phyloP scores from a whole-genome alignment of 2,888 invertebrate genomes.

The Tipula helvola region DNA sequence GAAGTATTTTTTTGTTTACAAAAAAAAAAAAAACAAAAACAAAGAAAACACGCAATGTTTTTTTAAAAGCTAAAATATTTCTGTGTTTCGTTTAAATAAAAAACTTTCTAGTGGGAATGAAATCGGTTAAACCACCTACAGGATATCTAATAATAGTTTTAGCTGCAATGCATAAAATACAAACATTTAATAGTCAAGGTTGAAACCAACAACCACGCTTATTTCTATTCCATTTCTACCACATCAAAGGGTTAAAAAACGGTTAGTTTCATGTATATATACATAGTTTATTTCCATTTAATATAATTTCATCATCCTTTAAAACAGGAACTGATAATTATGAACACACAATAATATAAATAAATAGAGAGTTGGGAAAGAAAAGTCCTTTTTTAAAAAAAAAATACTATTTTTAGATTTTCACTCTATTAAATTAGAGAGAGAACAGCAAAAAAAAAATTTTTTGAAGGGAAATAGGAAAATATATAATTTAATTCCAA shows the following conservation, averaged over 20 bases:
- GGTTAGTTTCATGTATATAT: background rate
- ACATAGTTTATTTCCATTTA: background rate
- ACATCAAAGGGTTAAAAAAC: background rate
- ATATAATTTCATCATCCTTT: background rate
- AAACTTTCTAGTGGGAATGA: background rate
- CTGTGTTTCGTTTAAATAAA: too few species aligned
- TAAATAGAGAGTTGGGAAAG: background rate
- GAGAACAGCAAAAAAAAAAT: background rate
- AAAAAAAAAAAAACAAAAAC: too few species aligned
- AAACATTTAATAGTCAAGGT: background rate
- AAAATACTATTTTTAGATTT: background rate
- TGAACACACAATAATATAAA: background rate
- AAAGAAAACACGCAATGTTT: too few species aligned
- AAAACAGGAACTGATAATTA: conserved; percentile 4
- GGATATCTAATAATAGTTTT: background rate
- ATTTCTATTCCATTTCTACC: background rate
- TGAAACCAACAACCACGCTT: background rate
- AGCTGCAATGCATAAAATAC: background rate
- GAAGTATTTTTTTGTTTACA: too few species aligned
- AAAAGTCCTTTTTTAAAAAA: background rate
- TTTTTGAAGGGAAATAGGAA: background rate
- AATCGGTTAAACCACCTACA: background rate
- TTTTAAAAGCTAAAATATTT: too few species aligned
- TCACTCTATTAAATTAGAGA: background rate
- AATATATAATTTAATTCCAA: background rate